Conservation (phyloP, 2,888 invertebrate species). For the Chrysotoxum bicinctum region DNA sequence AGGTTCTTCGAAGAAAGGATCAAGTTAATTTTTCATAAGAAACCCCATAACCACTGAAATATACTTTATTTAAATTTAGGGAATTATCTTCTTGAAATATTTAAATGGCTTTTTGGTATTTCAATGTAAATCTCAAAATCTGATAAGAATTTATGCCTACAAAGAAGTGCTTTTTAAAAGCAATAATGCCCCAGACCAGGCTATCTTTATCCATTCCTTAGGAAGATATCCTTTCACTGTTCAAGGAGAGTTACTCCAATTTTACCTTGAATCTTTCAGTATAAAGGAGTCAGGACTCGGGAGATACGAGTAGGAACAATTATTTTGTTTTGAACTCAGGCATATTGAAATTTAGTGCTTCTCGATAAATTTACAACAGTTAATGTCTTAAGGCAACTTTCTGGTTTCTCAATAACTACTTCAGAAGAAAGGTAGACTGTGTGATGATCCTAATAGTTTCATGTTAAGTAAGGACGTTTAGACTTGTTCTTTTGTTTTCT, state of each 20-base stretch:
- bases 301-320: background rate
- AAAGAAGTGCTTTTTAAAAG: background rate
- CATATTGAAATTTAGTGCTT: slow-evolving; percentile 4
- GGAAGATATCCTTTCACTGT: background rate
- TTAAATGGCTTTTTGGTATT: slow-evolving; percentile 24
- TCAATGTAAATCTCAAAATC: slow-evolving; percentile 21
- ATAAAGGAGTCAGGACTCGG: background rate
- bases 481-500: too few species aligned
- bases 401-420: background rate
- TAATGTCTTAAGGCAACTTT: background rate
- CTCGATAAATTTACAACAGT: background rate
- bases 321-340: background rate
- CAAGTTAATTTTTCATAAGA: slow-evolving; percentile 21
- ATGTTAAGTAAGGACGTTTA: too few species aligned
- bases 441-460: too few species aligned
- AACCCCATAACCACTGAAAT: slow-evolving; percentile 1
- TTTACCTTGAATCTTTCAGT: background rate
- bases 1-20: slow-evolving; percentile 10
- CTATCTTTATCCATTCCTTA: background rate
- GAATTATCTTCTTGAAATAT: slow-evolving; percentile 20
- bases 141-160: slow-evolving; percentile 25
- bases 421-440: background rate
- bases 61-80: background rate
- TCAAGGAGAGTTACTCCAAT: background rate
- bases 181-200: background rate